Evolutionary conservation across 2,888 invertebrate genomes (phyloP).

Genomic region (Temnothorax rugatulus): DNA sequence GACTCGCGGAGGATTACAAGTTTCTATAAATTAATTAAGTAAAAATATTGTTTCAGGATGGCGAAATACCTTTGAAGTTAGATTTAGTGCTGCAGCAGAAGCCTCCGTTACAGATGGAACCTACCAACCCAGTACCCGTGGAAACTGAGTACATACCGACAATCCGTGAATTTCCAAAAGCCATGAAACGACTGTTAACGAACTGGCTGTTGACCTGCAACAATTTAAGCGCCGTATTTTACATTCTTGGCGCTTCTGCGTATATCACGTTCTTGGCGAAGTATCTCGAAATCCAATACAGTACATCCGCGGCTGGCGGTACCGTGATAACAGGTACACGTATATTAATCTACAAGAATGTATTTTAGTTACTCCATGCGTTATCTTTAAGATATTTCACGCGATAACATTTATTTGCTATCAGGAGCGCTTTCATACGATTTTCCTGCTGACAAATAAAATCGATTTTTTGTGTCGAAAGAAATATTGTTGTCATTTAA

Average conservation of each 20-base stretch:
- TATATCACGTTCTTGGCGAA: constrained; percentile 92
- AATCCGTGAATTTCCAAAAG: constrained; percentile 87
- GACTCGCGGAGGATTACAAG: not conserved
- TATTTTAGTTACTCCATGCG: constrained; percentile 5
- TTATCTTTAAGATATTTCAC: not conserved
- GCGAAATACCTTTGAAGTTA: constrained; percentile 79
- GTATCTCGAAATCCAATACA: constrained; percentile 92
- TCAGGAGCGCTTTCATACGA: not conserved
- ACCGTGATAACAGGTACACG: constrained; percentile 89
- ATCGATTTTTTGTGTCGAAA: not conserved
- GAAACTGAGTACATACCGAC: constrained; percentile 78
- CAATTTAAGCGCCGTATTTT: constrained; percentile 90
- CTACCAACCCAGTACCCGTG: constrained; percentile 51
- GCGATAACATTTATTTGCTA: not conserved
- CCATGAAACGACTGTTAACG: constrained; percentile 88
- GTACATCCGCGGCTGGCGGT: constrained; percentile 89
- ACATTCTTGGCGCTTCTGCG: constrained; percentile 89
- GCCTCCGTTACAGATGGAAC: constrained; percentile 59
- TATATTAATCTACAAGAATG: not conserved
- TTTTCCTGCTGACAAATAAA: not conserved
- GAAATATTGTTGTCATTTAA: not conserved
- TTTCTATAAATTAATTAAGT: constrained; percentile 1
- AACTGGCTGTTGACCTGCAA: constrained; percentile 90
- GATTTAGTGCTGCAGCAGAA: constrained; percentile 70
- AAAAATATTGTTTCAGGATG: constrained; percentile 68